A percentile compares a stretch with the other conserved stretches of the same genome.
Conservation (phyloP, 2,113 vertebrate genomes). For the Ceyx melanurus region DNA sequence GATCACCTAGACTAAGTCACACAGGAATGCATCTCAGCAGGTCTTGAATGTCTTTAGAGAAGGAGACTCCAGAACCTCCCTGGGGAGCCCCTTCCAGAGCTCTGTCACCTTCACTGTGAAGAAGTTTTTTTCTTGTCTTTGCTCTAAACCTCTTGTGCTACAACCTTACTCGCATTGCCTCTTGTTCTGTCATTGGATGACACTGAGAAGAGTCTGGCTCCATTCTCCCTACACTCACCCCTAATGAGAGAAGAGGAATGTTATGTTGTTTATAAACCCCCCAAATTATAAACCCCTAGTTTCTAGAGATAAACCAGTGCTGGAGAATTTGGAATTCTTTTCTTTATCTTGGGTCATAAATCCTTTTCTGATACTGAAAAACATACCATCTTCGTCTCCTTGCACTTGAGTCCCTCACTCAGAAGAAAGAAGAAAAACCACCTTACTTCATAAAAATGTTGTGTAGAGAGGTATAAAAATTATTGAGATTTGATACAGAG, state of each 20-base stretch:
- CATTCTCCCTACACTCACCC: too few relatives aligned
- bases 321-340: neutral
- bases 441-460: neutral
- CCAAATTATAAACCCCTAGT: neutral
- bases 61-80: too few relatives aligned
- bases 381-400: neutral
- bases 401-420: neutral
- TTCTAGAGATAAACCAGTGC: neutral
- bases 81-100: too few relatives aligned
- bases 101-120: too few relatives aligned
- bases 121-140: too few relatives aligned
- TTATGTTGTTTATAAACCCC: rapidly evolving
- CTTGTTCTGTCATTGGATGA: too few relatives aligned
- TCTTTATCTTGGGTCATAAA: neutral
- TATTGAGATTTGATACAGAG: neutral
- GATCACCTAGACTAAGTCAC: too few relatives aligned
- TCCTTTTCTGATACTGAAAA: neutral
- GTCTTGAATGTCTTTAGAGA: too few relatives aligned
- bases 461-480: conserved; percentile 10
- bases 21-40: too few relatives aligned
- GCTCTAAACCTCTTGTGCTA: too few relatives aligned
- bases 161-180: too few relatives aligned
- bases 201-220: too few relatives aligned
- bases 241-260: neutral
- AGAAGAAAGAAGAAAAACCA: neutral